Conservation (phyloP, 2,888 invertebrate species). For the Apamea monoglypha region DNA sequence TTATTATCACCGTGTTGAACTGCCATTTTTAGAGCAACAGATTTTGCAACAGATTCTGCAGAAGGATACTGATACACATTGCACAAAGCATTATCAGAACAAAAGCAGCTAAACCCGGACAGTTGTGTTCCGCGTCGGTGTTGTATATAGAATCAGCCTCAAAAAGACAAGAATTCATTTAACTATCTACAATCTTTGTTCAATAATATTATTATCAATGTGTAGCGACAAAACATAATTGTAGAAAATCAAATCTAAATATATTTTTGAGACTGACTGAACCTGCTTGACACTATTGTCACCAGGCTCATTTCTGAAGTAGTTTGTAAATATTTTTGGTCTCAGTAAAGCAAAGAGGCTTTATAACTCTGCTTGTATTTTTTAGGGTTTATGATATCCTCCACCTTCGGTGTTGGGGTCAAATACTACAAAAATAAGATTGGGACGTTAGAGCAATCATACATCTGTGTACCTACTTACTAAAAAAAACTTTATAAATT, state of each 20-base stretch:
- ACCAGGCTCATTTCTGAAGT: neutral
- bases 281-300: constrained; percentile 9
- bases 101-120: constrained; percentile 30
- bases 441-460: neutral
- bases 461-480: neutral
- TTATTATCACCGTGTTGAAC: too few species aligned
- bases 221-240: too few species aligned
- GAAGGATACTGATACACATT: too few species aligned
- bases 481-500: neutral
- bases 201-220: too few species aligned
- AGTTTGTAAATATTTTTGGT: constrained; percentile 16
- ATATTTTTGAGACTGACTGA: too few species aligned
- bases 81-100: neutral
- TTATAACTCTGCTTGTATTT: neutral
- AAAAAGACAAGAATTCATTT: too few species aligned
- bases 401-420: neutral
- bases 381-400: neutral
- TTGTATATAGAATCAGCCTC: neutral
- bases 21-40: too few species aligned
- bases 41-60: too few species aligned
- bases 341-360: constrained; percentile 1
- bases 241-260: too few species aligned
- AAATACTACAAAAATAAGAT: neutral
- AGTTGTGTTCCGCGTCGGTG: constrained; percentile 3
- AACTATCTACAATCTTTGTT: too few species aligned